Evolutionary conservation across 2,888 invertebrate genomes (phyloP), one percentile per base, ranked within the genome.

Genomic region (Elysia crispata): DNA sequence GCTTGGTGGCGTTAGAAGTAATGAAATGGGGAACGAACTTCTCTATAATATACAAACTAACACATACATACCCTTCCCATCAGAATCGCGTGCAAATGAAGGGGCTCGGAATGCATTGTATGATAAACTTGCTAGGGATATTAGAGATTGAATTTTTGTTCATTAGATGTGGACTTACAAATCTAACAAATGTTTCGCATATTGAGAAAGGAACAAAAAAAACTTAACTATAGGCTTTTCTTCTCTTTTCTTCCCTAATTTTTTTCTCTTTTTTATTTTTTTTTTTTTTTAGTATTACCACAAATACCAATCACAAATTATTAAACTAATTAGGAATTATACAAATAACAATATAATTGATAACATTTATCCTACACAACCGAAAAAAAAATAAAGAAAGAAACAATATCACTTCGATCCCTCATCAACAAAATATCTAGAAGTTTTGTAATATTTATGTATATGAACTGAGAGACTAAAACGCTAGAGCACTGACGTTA

Each of bases 81-180:
- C 15, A 0, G 15, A 30, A 8, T 6, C 23, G 50, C 23, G 13
- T 1, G 18, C 1, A 8, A 41, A 66, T 28, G 8, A 20, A 6
- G 25, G 5, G 5, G 11, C 41, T 11, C 11, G 3, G 5, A 50
- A 25, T 0, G n/a, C 33, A 13, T 66, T 30, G 33, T 76, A 66
- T 66, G 67, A 76, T 50, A 76, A 76, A 67, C 49, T 76, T 5
- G 76, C 50, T 20, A 60, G 41, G 15, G 66, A 76, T 28, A 76
- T 76, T n/a, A 60, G 41, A 11, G 11, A 41, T 11, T 41, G n/a
- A n/a, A n/a, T n/a, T n/a, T n/a, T n/a, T n/a, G n/a, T n/a, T n/a
- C n/a, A n/a, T n/a, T n/a, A n/a, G n/a, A n/a, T n/a, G n/a, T n/a
- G n/a, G n/a, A n/a, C n/a, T n/a, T n/a, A n/a, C n/a, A n/a, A n/a